Base-by-base conservation (phyloP, 2,797 vertebrate genomes). In the Micrastur ruficollis region DNA sequence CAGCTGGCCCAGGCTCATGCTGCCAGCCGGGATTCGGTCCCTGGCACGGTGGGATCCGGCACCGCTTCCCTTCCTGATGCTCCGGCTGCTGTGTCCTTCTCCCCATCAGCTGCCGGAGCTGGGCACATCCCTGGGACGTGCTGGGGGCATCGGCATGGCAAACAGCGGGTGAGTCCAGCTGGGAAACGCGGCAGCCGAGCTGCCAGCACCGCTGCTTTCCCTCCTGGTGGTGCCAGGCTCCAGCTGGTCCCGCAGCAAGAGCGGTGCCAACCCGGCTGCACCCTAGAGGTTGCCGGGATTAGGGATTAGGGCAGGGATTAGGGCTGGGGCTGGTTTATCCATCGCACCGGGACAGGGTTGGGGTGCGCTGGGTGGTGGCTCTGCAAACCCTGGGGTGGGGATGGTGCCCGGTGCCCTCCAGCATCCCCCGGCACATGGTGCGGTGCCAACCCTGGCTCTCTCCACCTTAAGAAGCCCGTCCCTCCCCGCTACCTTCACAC, bases 11-110 rank as follows among this genome's bases (percentile, higher is more conserved):
- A 2, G 44, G 6, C 16, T 63, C 19, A 4, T 9, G 34, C 34
- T 3, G 0, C 2, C 3, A 63, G 59, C 25, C 1, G 1, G n/a
- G 56, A 16, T 61, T 32, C 1, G 4, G 19, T 12, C 31, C 29
- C 55, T 4, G 40, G 59, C 8, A 1, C 0, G 11, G 34, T 50
- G 78, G 11, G 40, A 36, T 36, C 53, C 10, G 20, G 71, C 32
- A 6, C 13, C 21, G 1, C 32, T 56, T 17, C 36, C n/a, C 22
- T 61, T 66, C 32, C 62, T 49, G 27, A 2, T 10, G 1, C 56
- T 12, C 63, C 2, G 6, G 22, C 42, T 14, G 15, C 42, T 16
- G 42, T 42, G 42, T 36, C 31, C 46, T 40, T 52, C 9, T 49
- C 34, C 34, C 12, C 21, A 16, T 6, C 0, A 20, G 26, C 26